Base-by-base conservation (phyloP, 2,113 vertebrate genomes). In the Istiophorus platypterus region DNA sequence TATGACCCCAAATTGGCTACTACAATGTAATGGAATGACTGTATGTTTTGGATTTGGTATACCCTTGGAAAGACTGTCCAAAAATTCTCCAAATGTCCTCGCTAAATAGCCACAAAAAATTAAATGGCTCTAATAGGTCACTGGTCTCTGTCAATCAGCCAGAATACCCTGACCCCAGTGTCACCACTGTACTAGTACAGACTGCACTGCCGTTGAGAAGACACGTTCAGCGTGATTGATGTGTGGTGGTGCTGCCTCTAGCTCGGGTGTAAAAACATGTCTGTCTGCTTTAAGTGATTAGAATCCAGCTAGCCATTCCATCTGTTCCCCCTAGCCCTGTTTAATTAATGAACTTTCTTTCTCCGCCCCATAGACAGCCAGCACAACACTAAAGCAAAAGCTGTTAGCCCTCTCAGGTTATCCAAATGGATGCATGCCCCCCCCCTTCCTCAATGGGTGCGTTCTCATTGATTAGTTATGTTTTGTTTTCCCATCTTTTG, bases 341-440 rank as follows among this genome's bases (percentile, higher is more conserved):
- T 97, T 97, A 98, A 97, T 98, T 98, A 98, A 97, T 98, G 95
- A 98, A 97, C 97, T 97, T 97, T 91, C 90, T 92, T 93, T 96
- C 96, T 96, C 94, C 89, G 93, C 95, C 93, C 95, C 88, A 82
- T 94, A 87, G 92, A 88, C 93, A 92, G 88, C 80, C 84, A 92
- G 87, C 27, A 52, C 86, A 87, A 84, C 91, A 91, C 92, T 87
- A 93, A 89, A 94, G 96, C 91, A 95, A 94, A 97, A 96, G 95
- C 96, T 93, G 94, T 95, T 91, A 80, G 85, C 91, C 91, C 95
- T 96, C 96, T 95, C 93, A 93, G 93, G 95, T 96, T 96, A 94
- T 95, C 96, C 95, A 95, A 96, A 95, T 85, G 95, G 94, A 95
- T 94, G 93, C 88, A 20, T 91, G 90, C 42, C 78, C 77, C 49